These are phyloP conservation scores for Dicrostonyx torquatus DNA, from an alignment of 2,797 vertebrate species.

Conservation along the genomic window DNA sequence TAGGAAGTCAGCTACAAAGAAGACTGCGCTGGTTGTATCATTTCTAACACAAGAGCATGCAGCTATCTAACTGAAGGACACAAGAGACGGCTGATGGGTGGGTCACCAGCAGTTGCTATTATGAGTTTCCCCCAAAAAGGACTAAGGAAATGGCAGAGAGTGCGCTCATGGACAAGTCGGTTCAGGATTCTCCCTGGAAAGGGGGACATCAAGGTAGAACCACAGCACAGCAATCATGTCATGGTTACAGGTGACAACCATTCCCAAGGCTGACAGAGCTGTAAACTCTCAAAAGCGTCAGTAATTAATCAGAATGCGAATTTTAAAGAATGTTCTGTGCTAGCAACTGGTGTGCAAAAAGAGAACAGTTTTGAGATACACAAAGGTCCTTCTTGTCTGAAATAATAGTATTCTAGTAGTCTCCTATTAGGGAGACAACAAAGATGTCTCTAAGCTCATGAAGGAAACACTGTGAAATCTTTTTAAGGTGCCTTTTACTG, in stretches of 20 bases:
- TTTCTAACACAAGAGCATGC: constrained; percentile 78
- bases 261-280: constrained; percentile 49
- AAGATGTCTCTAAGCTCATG: constrained; percentile 46
- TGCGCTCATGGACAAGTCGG: constrained; percentile 76
- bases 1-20: constrained; percentile 56
- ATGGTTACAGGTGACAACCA: constrained; percentile 56
- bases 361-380: background rate
- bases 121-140: constrained; percentile 77
- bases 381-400: constrained; percentile 18
- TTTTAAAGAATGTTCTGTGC: constrained; percentile 6
- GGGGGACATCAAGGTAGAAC: constrained; percentile 83
- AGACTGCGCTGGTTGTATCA: constrained; percentile 20
- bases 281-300: constrained; percentile 58
- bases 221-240: constrained; percentile 72
- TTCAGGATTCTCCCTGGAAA: constrained; percentile 84
- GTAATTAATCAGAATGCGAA: background rate
- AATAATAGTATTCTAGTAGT: constrained; percentile 8
- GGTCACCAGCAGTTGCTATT: constrained; percentile 81
- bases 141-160: constrained; percentile 82
- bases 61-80: constrained; percentile 81
- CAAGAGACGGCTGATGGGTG: constrained; percentile 81
- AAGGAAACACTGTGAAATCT: constrained; percentile 15
- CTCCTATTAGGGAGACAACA: background rate
- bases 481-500: constrained; percentile 4
- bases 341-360: background rate